These are phyloP conservation scores for Hydropsyche tenuis DNA, from an alignment of 1,140 invertebrate genomes.

Conservation along the genomic window DNA sequence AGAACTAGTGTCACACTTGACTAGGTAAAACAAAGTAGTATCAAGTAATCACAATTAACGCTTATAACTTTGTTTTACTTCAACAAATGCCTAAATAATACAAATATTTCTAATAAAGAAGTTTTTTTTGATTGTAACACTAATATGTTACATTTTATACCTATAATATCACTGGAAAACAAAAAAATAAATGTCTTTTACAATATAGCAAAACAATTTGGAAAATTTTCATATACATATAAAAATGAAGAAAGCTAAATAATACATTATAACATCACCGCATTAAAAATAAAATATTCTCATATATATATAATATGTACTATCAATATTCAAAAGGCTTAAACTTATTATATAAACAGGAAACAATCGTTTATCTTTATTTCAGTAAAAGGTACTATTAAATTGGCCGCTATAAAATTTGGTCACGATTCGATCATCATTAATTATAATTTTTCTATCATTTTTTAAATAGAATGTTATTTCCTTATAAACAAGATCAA, in stretches of 20 bases:
- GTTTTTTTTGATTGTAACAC: conserved; percentile 44
- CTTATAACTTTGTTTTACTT: conserved; percentile 43
- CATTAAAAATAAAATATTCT: conserved; percentile 49
- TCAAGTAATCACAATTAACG: conserved; percentile 49
- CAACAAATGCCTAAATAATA: conserved; percentile 50
- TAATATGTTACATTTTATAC: conserved; percentile 42
- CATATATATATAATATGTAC: conserved; percentile 47
- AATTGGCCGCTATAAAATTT: conserved; percentile 51
- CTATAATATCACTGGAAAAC: conserved; percentile 51
- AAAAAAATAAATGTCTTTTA: conserved; percentile 51
- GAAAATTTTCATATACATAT: conserved; percentile 40
- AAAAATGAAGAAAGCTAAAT: conserved; percentile 49
- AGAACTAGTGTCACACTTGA: conserved; percentile 40
- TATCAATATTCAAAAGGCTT: conserved; percentile 52
- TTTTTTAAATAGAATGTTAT: conserved; percentile 46
- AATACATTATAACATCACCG: conserved; percentile 49
- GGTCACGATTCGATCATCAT: conserved; percentile 48
- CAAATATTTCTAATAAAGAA: conserved; percentile 46
- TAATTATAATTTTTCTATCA: conserved; percentile 45
- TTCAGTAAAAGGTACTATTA: conserved; percentile 51
- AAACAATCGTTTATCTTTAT: conserved; percentile 48
- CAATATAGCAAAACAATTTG: conserved; percentile 50
- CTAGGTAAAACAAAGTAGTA: conserved; percentile 50
- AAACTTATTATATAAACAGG: conserved; percentile 49
- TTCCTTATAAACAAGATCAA: conserved; percentile 47